Evolutionary conservation across 2,113 vertebrate species (phyloP).

Genomic region (Anhinga anhinga): DNA sequence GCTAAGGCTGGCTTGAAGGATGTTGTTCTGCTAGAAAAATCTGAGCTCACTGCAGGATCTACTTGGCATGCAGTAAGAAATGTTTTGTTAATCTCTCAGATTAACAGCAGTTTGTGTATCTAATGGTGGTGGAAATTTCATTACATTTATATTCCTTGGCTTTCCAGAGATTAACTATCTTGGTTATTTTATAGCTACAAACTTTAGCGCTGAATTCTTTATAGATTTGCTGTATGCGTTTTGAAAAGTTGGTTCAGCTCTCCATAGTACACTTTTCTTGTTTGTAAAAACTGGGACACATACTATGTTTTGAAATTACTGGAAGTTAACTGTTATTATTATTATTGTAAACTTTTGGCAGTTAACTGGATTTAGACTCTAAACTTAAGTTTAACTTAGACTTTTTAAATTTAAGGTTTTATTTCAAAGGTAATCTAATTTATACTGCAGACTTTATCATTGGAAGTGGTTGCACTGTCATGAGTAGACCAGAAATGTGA

Average conservation of each 20-base stretch:
- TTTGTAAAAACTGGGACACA: not conserved
- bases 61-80: constrained; percentile 96
- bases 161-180: not conserved
- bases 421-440: not conserved
- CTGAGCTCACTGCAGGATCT: constrained; percentile 95
- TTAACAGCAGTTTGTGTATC: not conserved
- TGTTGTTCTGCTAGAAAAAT: constrained; percentile 93
- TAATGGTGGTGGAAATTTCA: not conserved
- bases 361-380: not conserved
- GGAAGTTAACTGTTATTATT: not conserved
- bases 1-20: constrained; percentile 93
- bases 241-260: not conserved
- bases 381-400: not conserved
- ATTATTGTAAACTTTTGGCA: not conserved
- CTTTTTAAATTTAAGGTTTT: not conserved
- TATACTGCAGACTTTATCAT: not conserved
- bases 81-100: not conserved
- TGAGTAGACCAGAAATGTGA: not conserved
- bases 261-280: not conserved
- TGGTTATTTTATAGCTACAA: not conserved
- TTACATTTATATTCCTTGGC: not conserved
- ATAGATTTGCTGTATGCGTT: not conserved
- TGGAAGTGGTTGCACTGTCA: not conserved
- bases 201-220: not conserved
- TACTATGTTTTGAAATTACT: not conserved